Base-by-base conservation (phyloP, 2,797 vertebrate species). In the Leptatherina wallacei region DNA sequence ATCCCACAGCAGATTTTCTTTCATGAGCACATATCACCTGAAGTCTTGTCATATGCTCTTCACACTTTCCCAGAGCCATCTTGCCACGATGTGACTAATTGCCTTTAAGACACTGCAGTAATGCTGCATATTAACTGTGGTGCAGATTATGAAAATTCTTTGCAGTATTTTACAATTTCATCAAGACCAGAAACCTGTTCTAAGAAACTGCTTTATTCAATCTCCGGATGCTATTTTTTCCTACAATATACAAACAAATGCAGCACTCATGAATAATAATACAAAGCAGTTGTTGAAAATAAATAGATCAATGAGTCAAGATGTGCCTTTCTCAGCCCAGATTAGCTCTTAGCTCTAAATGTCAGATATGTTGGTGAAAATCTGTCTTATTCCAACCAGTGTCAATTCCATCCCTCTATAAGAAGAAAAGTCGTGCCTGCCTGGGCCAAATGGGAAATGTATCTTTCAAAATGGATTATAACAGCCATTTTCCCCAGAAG, bases 401-500 rank as follows among this genome's bases (percentile, higher is more conserved):
- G 73, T 90, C 80, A 82, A 67, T 75, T 59, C 71, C 73, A 84
- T 86, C 79, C 65, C n/a, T 81, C 44, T 62, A 71, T 60, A 72
- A 78, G 73, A 87, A 62, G 57, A 56, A 77, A 75, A 81, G 81
- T 71, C 44, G 20, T 69, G 83, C 61, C 74, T 82, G 79, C 35
- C 73, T 61, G 61, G 64, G 57, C 77, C 84, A 83, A 88, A 82
- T 78, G 81, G 81, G 81, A 91, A 87, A 75, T 73, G 74, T 74
- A 73, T 90, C 78, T 90, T 86, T 92, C 82, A 88, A 90, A 93
- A 91, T 89, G 92, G 88, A 94, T 95, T 95, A 88, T 65, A 85
- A 86, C 77, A 89, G 78, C 75, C 81, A 74, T 85, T 87, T 84
- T 73, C 79, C 83, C 86, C 87, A 63, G 73, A 86, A 84, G 85